Evolutionary conservation across 2,888 invertebrate genomes (phyloP), one percentile per base, ranked within the genome.

Genomic region (Drosophila maculinotata): DNA sequence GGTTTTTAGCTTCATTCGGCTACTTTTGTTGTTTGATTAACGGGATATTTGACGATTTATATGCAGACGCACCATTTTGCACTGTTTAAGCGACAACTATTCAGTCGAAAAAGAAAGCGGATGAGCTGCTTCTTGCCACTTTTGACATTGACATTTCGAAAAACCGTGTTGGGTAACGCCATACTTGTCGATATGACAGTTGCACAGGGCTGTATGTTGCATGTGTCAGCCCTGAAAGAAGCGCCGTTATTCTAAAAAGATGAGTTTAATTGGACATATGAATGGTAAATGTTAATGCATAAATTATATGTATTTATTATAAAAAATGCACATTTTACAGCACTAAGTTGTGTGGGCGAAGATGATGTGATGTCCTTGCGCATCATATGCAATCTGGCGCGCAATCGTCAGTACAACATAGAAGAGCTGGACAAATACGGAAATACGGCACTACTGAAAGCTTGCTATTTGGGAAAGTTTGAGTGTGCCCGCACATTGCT

Each of bases 371-470:
- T 68, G 2, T 69, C 74, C 0, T 33, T 91, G 54, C 78, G 80
- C 8, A 87, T 79, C n/a, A 52, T 87, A 15, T 89, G 89, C 49
- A 65, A 57, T 0, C 60, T 76, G 47, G 69, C 80, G 1, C 63
- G 64, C 0, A 75, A 78, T 41, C 58, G 47, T 7, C 47, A 67
- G 1, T 51, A 74, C 2, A 70, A 80, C 36, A 51, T 91, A 9
- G 91, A 91, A 53, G 77, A 79, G 3, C 41, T 84, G n/a, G 91
- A 91, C 63, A 36, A 28, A 5, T 91, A 89, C 42, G 91, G 91
- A 0, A 91, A 91, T 72, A 91, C 91, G 0, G 87, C 91, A 2
- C 73, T 91, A 3, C 72, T 91, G 2, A 90, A 89, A 47, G 90
- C 90, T 4, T 91, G 91, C 49, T 90, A 81, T 53, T 53, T 89